A percentile compares a stretch with the other conserved stretches of the same genome.
Evolutionary conservation across 2,888 invertebrate species (phyloP).

Genomic region (Spodoptera picta): DNA sequence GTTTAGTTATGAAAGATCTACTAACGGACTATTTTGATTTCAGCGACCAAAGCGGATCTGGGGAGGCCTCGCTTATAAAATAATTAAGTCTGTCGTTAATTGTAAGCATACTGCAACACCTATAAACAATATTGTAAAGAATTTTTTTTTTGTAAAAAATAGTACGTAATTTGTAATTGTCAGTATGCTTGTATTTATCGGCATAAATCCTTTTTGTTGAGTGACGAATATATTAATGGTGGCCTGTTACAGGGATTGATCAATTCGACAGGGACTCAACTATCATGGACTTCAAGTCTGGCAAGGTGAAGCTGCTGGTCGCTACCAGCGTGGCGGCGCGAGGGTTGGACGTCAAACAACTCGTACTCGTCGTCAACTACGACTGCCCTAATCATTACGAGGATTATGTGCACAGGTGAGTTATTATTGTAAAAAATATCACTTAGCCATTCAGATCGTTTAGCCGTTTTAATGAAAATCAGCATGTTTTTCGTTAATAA

Average conservation of each 20-base stretch:
- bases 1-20: slow-evolving; percentile 57
- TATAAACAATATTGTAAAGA: too few relatives aligned
- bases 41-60: slow-evolving; percentile 65
- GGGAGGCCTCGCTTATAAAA: slow-evolving; percentile 56
- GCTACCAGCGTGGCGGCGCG: slow-evolving; percentile 99
- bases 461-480: too few relatives aligned
- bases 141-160: background rate
- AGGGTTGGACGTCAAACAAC: slow-evolving; percentile 99
- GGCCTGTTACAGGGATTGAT: slow-evolving; percentile 94
- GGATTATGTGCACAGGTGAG: slow-evolving; percentile 97
- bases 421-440: background rate
- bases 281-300: slow-evolving; percentile 98
- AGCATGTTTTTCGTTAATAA: too few relatives aligned
- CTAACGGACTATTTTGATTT: slow-evolving; percentile 72
- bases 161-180: background rate
- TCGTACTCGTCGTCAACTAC: slow-evolving; percentile 99
- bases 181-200: slow-evolving; percentile 59
- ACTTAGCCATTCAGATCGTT: too few relatives aligned
- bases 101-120: slow-evolving; percentile 56
- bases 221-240: slow-evolving; percentile 79
- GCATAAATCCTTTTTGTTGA: slow-evolving; percentile 49
- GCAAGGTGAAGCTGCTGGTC: slow-evolving; percentile 96
- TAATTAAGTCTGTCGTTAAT: slow-evolving; percentile 43
- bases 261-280: slow-evolving; percentile 99
- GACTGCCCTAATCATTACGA: slow-evolving; percentile 99